Evolutionary conservation across 1,140 invertebrate species (phyloP).

Genomic region (Aphelenchoides besseyi): DNA sequence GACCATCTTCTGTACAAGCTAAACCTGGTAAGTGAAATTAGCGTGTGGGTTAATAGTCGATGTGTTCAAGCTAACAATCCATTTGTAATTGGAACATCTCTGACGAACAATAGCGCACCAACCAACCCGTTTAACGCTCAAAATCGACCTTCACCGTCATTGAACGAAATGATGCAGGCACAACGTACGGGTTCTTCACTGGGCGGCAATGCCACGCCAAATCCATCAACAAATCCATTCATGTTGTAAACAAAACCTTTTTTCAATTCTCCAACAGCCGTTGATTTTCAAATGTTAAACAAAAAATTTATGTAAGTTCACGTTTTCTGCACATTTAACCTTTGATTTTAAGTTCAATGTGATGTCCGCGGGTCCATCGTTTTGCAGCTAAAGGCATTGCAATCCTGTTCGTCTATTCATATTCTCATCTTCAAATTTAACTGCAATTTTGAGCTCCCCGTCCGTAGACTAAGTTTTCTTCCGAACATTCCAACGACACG

Average conservation of each 20-base stretch:
- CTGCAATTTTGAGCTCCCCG: not conserved
- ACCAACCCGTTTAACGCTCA: conserved; percentile 59
- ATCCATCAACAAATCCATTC: conserved; percentile 23
- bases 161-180: conserved; percentile 58
- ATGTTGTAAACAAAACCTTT: conserved; percentile 12
- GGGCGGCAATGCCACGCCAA: conserved; percentile 6
- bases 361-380: too few relatives aligned
- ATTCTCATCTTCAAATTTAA: not conserved
- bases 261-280: not conserved
- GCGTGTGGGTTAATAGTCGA: too few relatives aligned
- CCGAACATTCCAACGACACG: not conserved
- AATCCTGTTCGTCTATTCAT: not conserved
- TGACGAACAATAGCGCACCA: conserved; percentile 33
- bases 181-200: conserved; percentile 24
- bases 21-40: conserved; percentile 33
- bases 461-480: not conserved
- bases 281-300: not conserved
- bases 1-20: conserved; percentile 58
- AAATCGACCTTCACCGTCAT: conserved; percentile 55
- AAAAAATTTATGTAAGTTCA: not conserved
- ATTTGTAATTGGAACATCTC: conserved; percentile 46
- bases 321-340: too few relatives aligned
- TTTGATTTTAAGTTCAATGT: too few relatives aligned
- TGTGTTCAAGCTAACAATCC: conserved; percentile 60
- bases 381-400: too few relatives aligned